phyloP scores from a whole-genome alignment of 1,140 invertebrate species.

The Macrosteles quadrilineatus region DNA sequence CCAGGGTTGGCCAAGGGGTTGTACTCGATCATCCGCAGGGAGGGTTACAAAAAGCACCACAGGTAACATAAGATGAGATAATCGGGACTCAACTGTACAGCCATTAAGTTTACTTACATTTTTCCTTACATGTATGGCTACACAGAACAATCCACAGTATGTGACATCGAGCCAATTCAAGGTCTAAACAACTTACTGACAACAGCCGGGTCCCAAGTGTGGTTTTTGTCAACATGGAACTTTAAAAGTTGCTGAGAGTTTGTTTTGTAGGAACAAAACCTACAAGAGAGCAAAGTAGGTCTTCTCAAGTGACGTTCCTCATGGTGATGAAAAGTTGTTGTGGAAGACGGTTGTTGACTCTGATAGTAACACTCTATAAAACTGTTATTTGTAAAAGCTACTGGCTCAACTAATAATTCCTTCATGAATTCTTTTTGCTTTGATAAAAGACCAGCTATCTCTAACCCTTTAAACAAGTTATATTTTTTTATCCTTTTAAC shows the following conservation, averaged over 20 bases:
- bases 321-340: neutral
- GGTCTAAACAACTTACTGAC: conserved; percentile 2
- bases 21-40: too few species aligned
- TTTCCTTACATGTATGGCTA: too few species aligned
- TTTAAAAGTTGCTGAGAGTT: neutral
- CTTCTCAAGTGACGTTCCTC: neutral
- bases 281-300: neutral
- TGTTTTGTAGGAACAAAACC: neutral
- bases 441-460: neutral
- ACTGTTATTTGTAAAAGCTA: neutral
- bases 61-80: too few species aligned
- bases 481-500: neutral
- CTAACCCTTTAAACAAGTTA: neutral
- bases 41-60: too few species aligned
- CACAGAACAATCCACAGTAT: too few species aligned
- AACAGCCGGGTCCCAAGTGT: neutral
- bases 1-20: too few species aligned
- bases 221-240: neutral
- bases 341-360: neutral
- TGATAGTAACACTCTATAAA: neutral
- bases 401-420: neutral
- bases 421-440: neutral
- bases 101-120: too few species aligned
- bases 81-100: too few species aligned
- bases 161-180: too few species aligned